These are phyloP conservation scores for Gobiocypris rarus DNA, from an alignment of 2,113 vertebrate species.

Conservation along the genomic window DNA sequence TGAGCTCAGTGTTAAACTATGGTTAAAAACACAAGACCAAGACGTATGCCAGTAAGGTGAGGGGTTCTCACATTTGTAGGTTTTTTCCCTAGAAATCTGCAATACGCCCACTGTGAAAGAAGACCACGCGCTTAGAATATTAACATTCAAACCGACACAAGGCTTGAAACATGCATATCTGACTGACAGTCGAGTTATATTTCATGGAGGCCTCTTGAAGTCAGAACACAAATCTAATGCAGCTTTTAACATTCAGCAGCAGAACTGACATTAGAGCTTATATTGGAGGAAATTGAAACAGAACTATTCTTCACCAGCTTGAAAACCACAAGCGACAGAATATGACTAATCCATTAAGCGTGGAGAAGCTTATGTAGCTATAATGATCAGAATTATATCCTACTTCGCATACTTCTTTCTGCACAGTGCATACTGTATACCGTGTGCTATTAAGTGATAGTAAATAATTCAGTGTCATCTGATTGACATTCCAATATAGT, in stretches of 20 bases:
- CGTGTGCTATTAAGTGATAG: too few relatives aligned
- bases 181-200: slow-evolving; percentile 1
- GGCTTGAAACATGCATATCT: slow-evolving; percentile 9
- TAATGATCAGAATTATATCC: neutral
- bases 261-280: slow-evolving; percentile 36
- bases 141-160: slow-evolving; percentile 38
- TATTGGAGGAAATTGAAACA: slow-evolving; percentile 42
- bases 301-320: slow-evolving; percentile 31
- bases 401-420: neutral
- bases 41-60: neutral
- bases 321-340: slow-evolving; percentile 35
- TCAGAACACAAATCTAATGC: slow-evolving; percentile 45
- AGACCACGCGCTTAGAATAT: slow-evolving; percentile 7
- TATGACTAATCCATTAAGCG: slow-evolving; percentile 43
- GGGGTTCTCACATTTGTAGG: neutral
- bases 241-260: slow-evolving; percentile 48
- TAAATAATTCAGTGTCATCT: too few relatives aligned
- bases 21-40: slow-evolving; percentile 6
- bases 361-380: slow-evolving; percentile 19
- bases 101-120: neutral
- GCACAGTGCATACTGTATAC: neutral
- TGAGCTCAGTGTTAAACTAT: neutral
- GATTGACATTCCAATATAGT: too few relatives aligned
- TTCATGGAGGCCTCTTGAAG: slow-evolving; percentile 26
- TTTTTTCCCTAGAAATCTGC: neutral